Percentiles rank a stretch among this genome's conserved stretches.
Conservation (phyloP, 2,113 vertebrate species). For the Calonectris borealis region DNA sequence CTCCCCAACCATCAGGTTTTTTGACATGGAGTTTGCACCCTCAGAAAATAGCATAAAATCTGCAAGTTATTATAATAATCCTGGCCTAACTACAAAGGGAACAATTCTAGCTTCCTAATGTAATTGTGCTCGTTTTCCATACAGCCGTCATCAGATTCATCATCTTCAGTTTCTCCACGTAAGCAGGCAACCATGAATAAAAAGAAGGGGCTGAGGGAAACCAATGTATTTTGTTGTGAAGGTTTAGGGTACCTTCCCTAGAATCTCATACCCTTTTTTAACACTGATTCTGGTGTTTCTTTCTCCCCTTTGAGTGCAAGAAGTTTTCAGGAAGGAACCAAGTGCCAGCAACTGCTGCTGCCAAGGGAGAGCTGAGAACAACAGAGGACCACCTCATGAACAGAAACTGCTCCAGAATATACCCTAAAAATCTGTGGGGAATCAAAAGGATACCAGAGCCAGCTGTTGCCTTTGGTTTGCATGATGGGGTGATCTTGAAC, state of each 20-base stretch:
- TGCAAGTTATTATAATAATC: neutral
- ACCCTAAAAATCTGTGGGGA: neutral
- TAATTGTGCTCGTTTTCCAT: neutral
- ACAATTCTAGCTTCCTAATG: neutral
- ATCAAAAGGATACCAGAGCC: neutral
- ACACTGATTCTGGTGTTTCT: neutral
- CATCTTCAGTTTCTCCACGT: neutral
- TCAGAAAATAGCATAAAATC: neutral
- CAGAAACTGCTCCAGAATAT: neutral
- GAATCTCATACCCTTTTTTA: neutral
- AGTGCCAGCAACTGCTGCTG: neutral
- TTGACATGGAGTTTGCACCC: neutral
- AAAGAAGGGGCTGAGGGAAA: neutral
- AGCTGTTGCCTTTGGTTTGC: neutral
- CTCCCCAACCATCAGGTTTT: neutral
- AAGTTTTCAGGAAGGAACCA: neutral
- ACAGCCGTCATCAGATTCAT: neutral
- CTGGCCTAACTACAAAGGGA: neutral
- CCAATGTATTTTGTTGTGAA: fast-evolving
- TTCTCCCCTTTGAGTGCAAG: neutral
- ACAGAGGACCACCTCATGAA: neutral
- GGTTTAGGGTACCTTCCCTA: neutral
- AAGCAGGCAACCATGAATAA: neutral
- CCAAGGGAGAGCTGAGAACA: neutral
- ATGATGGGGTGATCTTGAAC: neutral